Base-by-base conservation (phyloP, 2,888 invertebrate species). In the Reticulitermes lucifugus region DNA sequence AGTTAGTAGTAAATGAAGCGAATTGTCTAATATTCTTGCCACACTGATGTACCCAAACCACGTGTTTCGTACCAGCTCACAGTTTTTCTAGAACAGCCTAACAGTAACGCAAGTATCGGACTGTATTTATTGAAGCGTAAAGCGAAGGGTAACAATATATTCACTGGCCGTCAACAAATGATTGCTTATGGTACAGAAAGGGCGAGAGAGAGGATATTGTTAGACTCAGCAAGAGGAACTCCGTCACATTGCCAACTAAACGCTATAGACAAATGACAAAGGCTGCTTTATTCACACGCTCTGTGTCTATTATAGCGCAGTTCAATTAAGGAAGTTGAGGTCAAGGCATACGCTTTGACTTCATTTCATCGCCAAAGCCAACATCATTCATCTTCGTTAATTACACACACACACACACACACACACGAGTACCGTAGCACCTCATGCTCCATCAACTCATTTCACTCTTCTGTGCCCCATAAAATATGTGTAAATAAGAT, bases 281-380 rank as follows among this genome's bases (percentile, higher is more conserved):
- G 65, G 12, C n/a, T 7, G 25, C 7, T 25, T n/a, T 18, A 18
- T 18, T 65, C n/a, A n/a, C 65, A 65, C n/a, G 25, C 25, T 25
- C 25, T 65, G n/a, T n/a, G 65, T n/a, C n/a, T 55, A 55, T 55
- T 18, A 55, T 4, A 18, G 18, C 14, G 4, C 55, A 55, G 55
- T 65, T 65, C n/a, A 65, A 65, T n/a, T 65, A 65, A n/a, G 65
- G 65, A 65, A 65, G 65, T 65, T 25, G 65, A n/a, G 60, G 60
- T 60, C 60, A 6, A 18, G 21, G 22, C 60, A 60, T 60, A 60
- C 18, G 60, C 60, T 60, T 60, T 60, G 60, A 60, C 60, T 60
- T 14, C 65, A 65, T n/a, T 65, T 65, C 65, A 65, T 65, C 65
- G 65, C 25, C 25, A 65, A 35, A 65, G 65, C 25, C 65, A 65